Base-by-base conservation (phyloP, 2,888 invertebrate genomes). In the Lycophotia porphyrea region DNA sequence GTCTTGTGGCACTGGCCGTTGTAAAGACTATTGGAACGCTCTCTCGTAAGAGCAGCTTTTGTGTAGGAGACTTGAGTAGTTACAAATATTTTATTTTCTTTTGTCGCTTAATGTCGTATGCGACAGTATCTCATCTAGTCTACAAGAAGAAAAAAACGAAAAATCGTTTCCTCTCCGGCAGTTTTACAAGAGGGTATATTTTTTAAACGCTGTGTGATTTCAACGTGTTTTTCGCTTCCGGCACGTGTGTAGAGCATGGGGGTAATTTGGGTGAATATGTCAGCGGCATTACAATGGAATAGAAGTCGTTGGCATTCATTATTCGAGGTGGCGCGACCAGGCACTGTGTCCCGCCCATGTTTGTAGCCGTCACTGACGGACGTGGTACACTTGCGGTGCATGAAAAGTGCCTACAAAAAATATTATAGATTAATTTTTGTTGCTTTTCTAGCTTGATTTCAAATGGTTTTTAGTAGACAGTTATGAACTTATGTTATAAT, bases 301-400 rank as follows among this genome's bases (percentile, higher is more conserved):
- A 88, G 87, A 87, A 90, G 87, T 88, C 76, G 81, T 90, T 88
- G 86, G 86, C 87, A 92, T 92, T 92, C 90, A 92, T 93, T 93
- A 93, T 92, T 90, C 88, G 88, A 86, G 87, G 76, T 74, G 84
- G 84, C 78, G 81, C 81, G 87, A 84, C 81, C 87, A 84, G 82
- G 74, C 80, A 44, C 66, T 86, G 85, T 67, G 87, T 76, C 85
- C 87, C 88, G 89, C 88, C 88, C 88, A 87, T 91, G 91, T 91
- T 91, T 92, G 92, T 90, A 80, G 78, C 86, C 82, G 87, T 87
- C 89, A 89, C 86, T 89, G 88, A 88, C 80, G 85, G 84, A 88
- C 89, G 88, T 82, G 81, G 71, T 87, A 87, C 88, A 90, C 87
- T 90, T 74, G 80, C 67, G 81, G 86, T 74, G 44, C 68, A 36